Evolutionary conservation across 2,113 vertebrate species (phyloP), one percentile per base, ranked within the genome.

Genomic region (Proteles cristata): DNA sequence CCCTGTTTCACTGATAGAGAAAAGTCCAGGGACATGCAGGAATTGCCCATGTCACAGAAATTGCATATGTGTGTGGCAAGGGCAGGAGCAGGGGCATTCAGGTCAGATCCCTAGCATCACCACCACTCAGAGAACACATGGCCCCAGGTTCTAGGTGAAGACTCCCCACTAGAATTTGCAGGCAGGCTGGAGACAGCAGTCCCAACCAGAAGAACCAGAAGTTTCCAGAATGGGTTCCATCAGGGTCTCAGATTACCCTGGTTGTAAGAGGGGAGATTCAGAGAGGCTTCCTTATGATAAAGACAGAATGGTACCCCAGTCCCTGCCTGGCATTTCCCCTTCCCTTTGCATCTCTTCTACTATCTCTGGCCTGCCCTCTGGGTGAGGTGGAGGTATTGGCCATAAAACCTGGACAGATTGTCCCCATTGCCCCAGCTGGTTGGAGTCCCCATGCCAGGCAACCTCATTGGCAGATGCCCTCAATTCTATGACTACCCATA

Each of bases 281-380:
- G 65, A 35, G 2, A 31, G 3, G 17, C 1, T 3, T 55, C 65
- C 48, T 55, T 55, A 50, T 14, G 4, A 11, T 21, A 23, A 33
- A 19, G 3, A n/a, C 21, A 35, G 39, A 48, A 28, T 12, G 23
- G 33, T 25, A 43, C 53, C 15, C 11, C 6, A 74, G 58, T n/a
- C 73, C 39, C 10, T 65, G 43, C 43, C 23, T 5, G 14, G 7
- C 1, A 28, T 19, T 31, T 25, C 39, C 8, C 23, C 19, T 31
- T 63, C 28, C 55, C 77, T 17, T 43, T 8, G 9, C 9, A n/a
- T 26, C 58, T 65, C 31, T 43, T 65, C 73, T 50, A 5, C 58
- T 7, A 23, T 23, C 25, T 10, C 0, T 2, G 25, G 15, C 2
- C 4, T 11, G 16, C 25, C 33, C 23, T 28, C 11, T 21, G 21